Evolutionary conservation across 2,888 invertebrate genomes (phyloP).

Genomic region (Unio delphinus): DNA sequence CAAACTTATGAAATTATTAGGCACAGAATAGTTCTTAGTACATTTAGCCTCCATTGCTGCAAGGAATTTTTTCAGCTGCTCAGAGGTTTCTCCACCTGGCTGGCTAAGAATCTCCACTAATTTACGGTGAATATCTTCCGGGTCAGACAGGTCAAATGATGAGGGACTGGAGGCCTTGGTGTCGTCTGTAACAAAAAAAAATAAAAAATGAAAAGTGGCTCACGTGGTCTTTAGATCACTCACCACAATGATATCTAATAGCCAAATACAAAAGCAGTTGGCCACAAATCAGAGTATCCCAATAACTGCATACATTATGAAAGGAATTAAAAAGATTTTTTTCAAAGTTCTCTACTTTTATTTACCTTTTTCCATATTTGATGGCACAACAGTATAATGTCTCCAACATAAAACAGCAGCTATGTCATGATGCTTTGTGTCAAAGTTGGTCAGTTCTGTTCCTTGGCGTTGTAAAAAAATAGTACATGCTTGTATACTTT

Average conservation of each 20-base stretch:
- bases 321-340: no score
- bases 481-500: no score
- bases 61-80: constrained; percentile 66
- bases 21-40: constrained; percentile 22
- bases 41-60: constrained; percentile 64
- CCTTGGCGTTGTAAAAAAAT: no score
- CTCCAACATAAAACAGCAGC: no score
- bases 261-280: constrained; percentile 1
- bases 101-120: constrained; percentile 70
- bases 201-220: background rate
- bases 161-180: constrained; percentile 54
- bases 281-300: background rate
- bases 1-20: background rate
- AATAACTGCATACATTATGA: no score
- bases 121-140: constrained; percentile 66
- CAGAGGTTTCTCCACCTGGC: constrained; percentile 62
- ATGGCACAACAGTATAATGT: no score
- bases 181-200: constrained; percentile 27
- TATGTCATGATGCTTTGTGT: no score
- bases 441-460: no score
- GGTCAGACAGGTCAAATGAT: constrained; percentile 66
- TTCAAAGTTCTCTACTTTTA: no score
- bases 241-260: background rate
- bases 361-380: no score
- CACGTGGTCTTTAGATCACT: background rate